Evolutionary conservation across 2,888 invertebrate species (phyloP).

Genomic region (Smittia sp.): DNA sequence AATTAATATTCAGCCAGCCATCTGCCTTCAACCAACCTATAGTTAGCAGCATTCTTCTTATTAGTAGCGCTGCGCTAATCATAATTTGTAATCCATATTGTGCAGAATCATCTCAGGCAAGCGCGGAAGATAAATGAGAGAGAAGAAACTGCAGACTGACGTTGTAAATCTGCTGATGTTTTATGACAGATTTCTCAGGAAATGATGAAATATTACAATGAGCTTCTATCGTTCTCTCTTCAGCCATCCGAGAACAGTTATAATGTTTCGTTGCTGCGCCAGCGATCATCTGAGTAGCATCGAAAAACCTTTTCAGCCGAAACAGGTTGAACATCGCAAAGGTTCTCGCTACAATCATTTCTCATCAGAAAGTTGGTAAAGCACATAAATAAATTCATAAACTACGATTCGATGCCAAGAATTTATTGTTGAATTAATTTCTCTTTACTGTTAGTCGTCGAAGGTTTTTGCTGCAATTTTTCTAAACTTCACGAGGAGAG

Average conservation of each 20-base stretch:
- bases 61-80: conserved; percentile 7
- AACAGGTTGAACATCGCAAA: conserved; percentile 7
- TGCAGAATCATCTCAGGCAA: neutral
- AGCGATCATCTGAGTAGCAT: neutral
- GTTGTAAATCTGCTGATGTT: conserved; percentile 7
- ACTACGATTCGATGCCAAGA: neutral
- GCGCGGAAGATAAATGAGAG: conserved; percentile 4
- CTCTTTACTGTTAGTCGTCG: neutral
- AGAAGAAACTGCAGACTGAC: neutral
- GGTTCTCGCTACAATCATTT: neutral
- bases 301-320: neutral
- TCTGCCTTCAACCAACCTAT: neutral
- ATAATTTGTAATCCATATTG: conserved; percentile 18
- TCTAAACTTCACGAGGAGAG: neutral
- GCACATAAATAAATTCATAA: neutral
- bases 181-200: conserved; percentile 1
- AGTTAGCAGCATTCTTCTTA: neutral
- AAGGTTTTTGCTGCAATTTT: conserved; percentile 2
- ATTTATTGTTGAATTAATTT: conserved; percentile 17
- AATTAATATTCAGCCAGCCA: neutral
- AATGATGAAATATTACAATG: conserved; percentile 14
- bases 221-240: neutral
- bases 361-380: conserved; percentile 18
- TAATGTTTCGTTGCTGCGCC: neutral
- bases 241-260: neutral